Conservation (phyloP, 2,888 invertebrate species). For the Folsomia candida region DNA sequence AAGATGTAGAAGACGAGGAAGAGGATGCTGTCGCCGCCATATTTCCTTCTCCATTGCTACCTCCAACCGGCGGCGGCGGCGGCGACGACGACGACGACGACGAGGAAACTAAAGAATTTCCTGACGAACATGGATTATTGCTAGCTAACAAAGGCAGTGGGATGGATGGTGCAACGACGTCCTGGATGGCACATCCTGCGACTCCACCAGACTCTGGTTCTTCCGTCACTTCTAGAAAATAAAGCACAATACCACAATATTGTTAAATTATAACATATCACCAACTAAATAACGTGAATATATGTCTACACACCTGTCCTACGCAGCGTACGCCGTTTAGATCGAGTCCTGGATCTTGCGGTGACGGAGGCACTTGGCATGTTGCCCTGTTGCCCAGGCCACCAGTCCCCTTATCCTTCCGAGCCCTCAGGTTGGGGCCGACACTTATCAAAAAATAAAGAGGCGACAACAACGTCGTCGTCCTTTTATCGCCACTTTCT, state of each 20-base stretch:
- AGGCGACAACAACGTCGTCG: too few species aligned
- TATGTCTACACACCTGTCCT: slow-evolving; percentile 59
- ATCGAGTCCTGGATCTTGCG: slow-evolving; percentile 79
- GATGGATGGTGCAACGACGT: slow-evolving; percentile 47
- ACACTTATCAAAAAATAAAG: too few species aligned
- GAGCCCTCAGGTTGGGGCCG: too few species aligned
- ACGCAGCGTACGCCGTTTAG: slow-evolving; percentile 86
- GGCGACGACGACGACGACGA: not conserved
- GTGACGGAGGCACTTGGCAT: slow-evolving; percentile 95
- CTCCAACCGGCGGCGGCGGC: not conserved
- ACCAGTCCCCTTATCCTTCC: not conserved
- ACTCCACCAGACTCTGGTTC: slow-evolving; percentile 31
- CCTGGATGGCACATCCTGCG: slow-evolving; percentile 1
- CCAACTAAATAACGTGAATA: not conserved
- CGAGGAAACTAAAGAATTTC: slow-evolving; percentile 23
- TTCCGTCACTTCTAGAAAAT: slow-evolving; percentile 44
- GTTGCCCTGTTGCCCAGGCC: slow-evolving; percentile 56
- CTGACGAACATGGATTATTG: slow-evolving; percentile 43
- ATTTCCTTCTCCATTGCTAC: not conserved
- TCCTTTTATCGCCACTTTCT: too few species aligned
- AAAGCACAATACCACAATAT: too few species aligned
- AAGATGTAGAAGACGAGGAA: slow-evolving; percentile 50
- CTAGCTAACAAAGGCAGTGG: slow-evolving; percentile 43
- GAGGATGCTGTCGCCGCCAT: slow-evolving; percentile 9
- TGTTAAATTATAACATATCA: too few species aligned